Percentiles rank a stretch among this genome's conserved stretches.
These are phyloP conservation scores for Cetoscarus ocellatus DNA, from an alignment of 2,797 vertebrate species.

Conservation along the genomic window DNA sequence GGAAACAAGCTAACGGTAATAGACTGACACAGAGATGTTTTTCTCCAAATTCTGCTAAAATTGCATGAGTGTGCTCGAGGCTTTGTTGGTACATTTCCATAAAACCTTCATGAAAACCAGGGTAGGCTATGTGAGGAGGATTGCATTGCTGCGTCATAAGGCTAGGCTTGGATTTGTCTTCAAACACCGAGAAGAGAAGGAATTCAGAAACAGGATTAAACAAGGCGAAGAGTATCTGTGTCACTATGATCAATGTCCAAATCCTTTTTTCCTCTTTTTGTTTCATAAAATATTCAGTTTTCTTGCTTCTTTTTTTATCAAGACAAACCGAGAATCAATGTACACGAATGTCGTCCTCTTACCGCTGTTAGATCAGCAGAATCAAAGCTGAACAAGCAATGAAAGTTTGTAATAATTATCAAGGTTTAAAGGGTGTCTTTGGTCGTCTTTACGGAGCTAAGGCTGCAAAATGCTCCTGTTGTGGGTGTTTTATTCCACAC, in stretches of 20 bases:
- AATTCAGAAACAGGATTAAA: constrained; percentile 22
- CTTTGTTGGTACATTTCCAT: background rate
- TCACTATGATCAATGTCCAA: constrained; percentile 32
- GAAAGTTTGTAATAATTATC: constrained; percentile 9
- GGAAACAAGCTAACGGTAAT: background rate
- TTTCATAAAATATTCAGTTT: constrained; percentile 42
- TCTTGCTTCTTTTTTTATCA: constrained; percentile 7
- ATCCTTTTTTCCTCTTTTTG: background rate
- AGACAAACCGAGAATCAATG: background rate
- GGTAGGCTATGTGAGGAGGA: background rate
- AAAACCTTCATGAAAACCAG: background rate
- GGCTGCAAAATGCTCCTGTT: constrained; percentile 9
- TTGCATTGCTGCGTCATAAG: background rate
- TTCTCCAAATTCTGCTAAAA: constrained; percentile 19
- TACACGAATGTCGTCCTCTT: background rate
- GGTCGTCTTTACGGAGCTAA: background rate
- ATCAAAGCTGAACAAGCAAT: background rate
- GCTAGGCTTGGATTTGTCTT: constrained; percentile 15
- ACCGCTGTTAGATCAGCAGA: background rate
- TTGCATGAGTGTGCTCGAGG: background rate
- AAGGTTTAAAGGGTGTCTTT: background rate
- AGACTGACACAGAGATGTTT: background rate
- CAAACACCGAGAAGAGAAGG: constrained; percentile 25
- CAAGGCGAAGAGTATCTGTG: constrained; percentile 9
- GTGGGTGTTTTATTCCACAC: constrained; percentile 14